phyloP scores from a whole-genome alignment of 2,888 invertebrate species.

The Harpalus rubripes region DNA sequence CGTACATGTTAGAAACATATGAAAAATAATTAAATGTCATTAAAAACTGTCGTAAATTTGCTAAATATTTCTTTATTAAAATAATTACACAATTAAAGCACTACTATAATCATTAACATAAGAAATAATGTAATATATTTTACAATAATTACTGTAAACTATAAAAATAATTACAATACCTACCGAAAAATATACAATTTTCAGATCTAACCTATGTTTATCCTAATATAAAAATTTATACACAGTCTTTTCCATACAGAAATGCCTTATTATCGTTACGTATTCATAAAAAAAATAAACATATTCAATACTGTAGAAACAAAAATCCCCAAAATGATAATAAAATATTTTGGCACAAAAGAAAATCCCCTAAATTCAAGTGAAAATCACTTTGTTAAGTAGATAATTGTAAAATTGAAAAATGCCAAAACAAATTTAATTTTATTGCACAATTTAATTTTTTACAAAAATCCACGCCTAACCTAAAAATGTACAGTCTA shows the following conservation, averaged over 20 bases:
- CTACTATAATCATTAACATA: neutral
- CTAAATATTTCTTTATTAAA: slow-evolving; percentile 1
- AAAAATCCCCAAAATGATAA: neutral
- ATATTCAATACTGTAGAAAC: neutral
- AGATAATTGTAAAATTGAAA: neutral
- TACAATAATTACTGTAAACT: neutral
- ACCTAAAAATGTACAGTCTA: neutral
- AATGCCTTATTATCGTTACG: neutral
- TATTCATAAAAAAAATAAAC: neutral
- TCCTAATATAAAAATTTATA: neutral
- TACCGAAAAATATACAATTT: neutral
- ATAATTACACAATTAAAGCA: neutral
- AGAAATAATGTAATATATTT: neutral
- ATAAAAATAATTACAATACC: neutral
- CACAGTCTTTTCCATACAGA: neutral
- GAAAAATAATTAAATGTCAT: too few species aligned
- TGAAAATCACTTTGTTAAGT: neutral
- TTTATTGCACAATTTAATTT: neutral
- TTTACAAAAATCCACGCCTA: neutral
- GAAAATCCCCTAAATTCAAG: neutral
- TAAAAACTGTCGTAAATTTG: too few species aligned
- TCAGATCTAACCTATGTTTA: neutral
- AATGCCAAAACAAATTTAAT: neutral
- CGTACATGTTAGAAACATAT: too few species aligned
- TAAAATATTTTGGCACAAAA: neutral